phyloP scores from a whole-genome alignment of 64 coral and sea anemone species.

The Hydrozoanthus tunicans region DNA sequence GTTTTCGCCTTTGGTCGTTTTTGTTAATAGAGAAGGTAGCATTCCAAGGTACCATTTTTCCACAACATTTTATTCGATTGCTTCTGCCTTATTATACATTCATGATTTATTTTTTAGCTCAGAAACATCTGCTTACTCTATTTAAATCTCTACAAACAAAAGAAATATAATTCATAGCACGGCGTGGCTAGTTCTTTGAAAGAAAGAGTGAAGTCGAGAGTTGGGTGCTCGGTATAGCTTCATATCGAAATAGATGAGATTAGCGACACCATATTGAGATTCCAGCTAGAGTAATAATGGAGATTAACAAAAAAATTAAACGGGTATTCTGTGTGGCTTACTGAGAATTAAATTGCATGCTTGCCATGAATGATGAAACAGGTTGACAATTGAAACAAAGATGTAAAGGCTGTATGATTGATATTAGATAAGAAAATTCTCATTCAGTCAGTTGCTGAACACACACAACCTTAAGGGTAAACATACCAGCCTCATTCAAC shows the following conservation, averaged over 20 bases:
- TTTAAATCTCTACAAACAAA: slow-evolving; percentile 99
- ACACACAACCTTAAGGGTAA: slow-evolving; percentile 80
- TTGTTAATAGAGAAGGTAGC: slow-evolving; percentile 32
- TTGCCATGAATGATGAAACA: slow-evolving; percentile 72
- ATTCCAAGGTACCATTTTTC: slow-evolving; percentile 59
- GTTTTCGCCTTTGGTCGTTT: slow-evolving; percentile 33
- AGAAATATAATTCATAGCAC: slow-evolving; percentile 98
- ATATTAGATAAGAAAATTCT: slow-evolving; percentile 73
- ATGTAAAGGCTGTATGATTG: slow-evolving; percentile 78
- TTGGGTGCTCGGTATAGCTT: slow-evolving; percentile 41
- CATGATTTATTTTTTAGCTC: slow-evolving; percentile 99
- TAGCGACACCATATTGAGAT: slow-evolving; percentile 6
- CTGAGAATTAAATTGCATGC: slow-evolving; percentile 76
- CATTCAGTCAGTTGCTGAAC: slow-evolving; percentile 81
- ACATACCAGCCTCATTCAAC: slow-evolving; percentile 73
- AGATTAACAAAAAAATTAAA: slow-evolving; percentile 60
- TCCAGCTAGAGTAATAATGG: slow-evolving; percentile 37
- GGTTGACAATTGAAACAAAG: slow-evolving; percentile 99
- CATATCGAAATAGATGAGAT: slow-evolving; percentile 14
- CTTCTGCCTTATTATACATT: slow-evolving; percentile 97
- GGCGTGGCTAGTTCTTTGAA: slow-evolving; percentile 99
- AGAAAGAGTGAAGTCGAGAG: slow-evolving; percentile 61
- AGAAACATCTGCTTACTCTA: slow-evolving; percentile 99
- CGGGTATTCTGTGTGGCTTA: slow-evolving; percentile 18
- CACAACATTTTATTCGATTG: slow-evolving; percentile 44